phyloP scores from a whole-genome alignment of 2,113 vertebrate genomes.

The Aldabrachelys gigantea region DNA sequence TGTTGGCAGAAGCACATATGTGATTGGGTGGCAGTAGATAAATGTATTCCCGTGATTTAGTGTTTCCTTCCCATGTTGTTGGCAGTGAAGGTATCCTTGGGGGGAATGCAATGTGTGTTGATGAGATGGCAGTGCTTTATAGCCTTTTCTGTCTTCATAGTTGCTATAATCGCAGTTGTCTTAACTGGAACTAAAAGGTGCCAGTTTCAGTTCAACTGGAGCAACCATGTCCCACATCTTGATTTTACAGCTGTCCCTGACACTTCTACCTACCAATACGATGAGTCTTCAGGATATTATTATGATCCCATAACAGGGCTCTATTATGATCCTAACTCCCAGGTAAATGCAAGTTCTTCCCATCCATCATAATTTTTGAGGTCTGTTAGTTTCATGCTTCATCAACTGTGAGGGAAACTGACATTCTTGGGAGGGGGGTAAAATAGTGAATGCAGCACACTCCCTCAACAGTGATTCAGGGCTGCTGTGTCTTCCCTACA shows the following conservation, averaged over 20 bases:
- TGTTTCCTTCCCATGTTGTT: background rate
- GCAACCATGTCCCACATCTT: slow-evolving; percentile 11
- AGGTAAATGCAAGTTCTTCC: slow-evolving; percentile 80
- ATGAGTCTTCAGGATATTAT: slow-evolving; percentile 97
- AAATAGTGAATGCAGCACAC: background rate
- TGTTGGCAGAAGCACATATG: background rate
- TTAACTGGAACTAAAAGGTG: slow-evolving; percentile 8
- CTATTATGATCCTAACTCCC: slow-evolving; percentile 96
- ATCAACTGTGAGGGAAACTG: background rate
- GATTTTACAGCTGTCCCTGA: slow-evolving; percentile 87
- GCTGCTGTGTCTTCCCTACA: background rate
- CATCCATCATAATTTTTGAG: background rate
- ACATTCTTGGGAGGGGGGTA: background rate
- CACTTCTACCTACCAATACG: slow-evolving; percentile 95
- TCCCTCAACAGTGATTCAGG: background rate
- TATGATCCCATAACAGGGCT: slow-evolving; percentile 94
- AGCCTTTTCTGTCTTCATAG: background rate
- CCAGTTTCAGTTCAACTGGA: slow-evolving; percentile 29
- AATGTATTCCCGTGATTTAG: slow-evolving; percentile 2
- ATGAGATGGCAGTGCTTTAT: slow-evolving; percentile 11
- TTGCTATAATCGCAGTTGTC: background rate
- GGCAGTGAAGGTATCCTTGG: slow-evolving; percentile 31
- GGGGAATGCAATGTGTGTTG: background rate
- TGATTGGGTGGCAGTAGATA: background rate
- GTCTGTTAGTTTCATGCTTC: background rate